A percentile compares a stretch with the other conserved stretches of the same genome.
Conservation (phyloP, 2,113 vertebrate genomes). For the Cyprinodon variegatus region DNA sequence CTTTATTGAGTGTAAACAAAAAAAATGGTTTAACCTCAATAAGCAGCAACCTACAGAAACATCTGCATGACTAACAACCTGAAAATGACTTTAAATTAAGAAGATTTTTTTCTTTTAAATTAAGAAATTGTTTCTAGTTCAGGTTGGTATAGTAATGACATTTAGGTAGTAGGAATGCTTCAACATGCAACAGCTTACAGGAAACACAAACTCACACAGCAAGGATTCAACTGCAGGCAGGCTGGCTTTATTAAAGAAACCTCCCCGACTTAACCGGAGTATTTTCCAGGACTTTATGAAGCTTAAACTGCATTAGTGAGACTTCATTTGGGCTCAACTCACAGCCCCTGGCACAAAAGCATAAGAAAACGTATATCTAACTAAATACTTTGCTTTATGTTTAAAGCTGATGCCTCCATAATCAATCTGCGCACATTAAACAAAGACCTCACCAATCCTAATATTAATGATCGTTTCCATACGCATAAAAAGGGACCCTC, state of each 20-base stretch:
- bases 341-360: slow-evolving; percentile 5
- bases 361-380: not conserved
- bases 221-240: slow-evolving; percentile 21
- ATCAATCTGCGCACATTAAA: slow-evolving; percentile 28
- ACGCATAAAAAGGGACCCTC: slow-evolving; percentile 45
- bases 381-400: not conserved
- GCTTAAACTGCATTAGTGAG: slow-evolving; percentile 45
- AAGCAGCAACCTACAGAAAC: not conserved
- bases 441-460: slow-evolving; percentile 38
- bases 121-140: not conserved
- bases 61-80: not conserved
- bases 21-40: too few species aligned
- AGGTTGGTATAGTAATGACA: not conserved
- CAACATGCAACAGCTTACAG: not conserved
- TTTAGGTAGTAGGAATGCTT: not conserved
- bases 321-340: slow-evolving; percentile 52
- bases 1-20: too few species aligned
- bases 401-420: slow-evolving; percentile 4
- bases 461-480: slow-evolving; percentile 38
- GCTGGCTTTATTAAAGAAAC: slow-evolving; percentile 37
- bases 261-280: slow-evolving; percentile 16
- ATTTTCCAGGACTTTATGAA: slow-evolving; percentile 50
- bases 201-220: not conserved
- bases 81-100: too few species aligned
- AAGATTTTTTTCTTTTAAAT: not conserved